A percentile compares a stretch with the other conserved stretches of the same genome.
These are phyloP conservation scores for Gulo gulo DNA, from an alignment of 2,113 vertebrate species.

Conservation along the genomic window DNA sequence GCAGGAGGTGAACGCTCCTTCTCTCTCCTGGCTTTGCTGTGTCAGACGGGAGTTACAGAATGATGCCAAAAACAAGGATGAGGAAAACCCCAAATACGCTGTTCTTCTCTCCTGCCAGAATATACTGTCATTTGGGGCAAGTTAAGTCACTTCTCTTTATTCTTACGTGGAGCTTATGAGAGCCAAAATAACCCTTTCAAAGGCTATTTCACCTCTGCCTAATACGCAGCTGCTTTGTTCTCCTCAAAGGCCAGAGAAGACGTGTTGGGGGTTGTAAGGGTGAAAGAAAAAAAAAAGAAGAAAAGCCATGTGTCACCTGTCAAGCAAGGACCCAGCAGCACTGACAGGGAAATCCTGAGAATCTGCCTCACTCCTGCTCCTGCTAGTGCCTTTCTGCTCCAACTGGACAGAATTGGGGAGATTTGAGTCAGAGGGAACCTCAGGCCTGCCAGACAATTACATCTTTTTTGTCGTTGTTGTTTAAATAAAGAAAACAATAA, in stretches of 20 bases:
- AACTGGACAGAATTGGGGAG: background rate
- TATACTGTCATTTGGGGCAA: background rate
- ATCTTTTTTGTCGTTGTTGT: background rate
- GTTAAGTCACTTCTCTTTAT: background rate
- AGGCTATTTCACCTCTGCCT: background rate
- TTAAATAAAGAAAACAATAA: background rate
- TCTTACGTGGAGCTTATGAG: background rate
- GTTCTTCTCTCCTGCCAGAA: background rate
- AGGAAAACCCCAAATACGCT: background rate
- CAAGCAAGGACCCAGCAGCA: background rate
- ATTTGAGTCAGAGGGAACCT: background rate
- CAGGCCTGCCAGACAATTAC: background rate
- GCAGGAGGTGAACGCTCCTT: background rate
- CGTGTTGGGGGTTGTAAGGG: background rate
- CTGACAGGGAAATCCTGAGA: background rate
- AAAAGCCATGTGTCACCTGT: background rate
- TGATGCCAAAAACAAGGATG: background rate
- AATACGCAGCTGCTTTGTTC: background rate
- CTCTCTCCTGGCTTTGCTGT: background rate
- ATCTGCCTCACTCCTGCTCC: background rate
- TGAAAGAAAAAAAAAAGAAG: background rate
- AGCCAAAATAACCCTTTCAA: background rate
- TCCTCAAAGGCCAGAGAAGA: slow-evolving; percentile 20
- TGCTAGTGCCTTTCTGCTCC: background rate
- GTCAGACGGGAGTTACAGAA: background rate